These are phyloP conservation scores for Drosophila navojoa DNA, from an alignment of 1,140 invertebrate genomes.

Conservation along the genomic window DNA sequence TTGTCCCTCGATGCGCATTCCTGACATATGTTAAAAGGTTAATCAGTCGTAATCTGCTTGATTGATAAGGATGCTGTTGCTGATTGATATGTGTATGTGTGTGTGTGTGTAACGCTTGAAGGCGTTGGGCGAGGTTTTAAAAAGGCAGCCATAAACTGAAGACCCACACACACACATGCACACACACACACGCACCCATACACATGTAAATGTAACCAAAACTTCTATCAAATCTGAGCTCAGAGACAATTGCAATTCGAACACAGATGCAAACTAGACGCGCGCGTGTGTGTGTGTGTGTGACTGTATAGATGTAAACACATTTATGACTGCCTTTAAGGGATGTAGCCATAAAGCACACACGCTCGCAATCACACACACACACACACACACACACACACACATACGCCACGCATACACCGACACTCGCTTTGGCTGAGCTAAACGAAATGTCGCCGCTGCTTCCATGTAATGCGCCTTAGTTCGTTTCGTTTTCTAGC, in stretches of 20 bases:
- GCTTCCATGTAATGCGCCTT: conserved; percentile 61
- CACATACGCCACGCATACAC: neutral
- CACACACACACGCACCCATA: too few species aligned
- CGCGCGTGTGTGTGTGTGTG: conserved; percentile 10
- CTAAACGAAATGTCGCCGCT: conserved; percentile 44
- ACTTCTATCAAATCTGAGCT: conserved; percentile 21
- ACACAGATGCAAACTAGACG: conserved; percentile 19
- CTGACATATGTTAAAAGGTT: conserved; percentile 9
- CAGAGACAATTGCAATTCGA: conserved; percentile 21
- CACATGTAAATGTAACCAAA: neutral
- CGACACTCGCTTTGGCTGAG: conserved; percentile 14
- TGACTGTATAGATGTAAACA: conserved; percentile 55
- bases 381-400: conserved; percentile 13
- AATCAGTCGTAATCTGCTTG: conserved; percentile 12
- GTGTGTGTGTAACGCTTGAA: conserved; percentile 3
- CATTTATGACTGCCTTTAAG: conserved; percentile 47
- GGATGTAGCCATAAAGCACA: conserved; percentile 48
- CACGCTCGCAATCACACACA: conserved; percentile 21
- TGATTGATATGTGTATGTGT: conserved; percentile 34
- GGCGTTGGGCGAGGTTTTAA: neutral
- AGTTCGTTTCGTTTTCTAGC: conserved; percentile 18
- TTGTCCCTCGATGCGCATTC: neutral
- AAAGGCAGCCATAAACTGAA: neutral
- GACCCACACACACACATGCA: neutral
- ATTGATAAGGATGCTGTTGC: conserved; percentile 10